Evolutionary conservation across 2,113 vertebrate species (phyloP).

Genomic region (Mola mola): DNA sequence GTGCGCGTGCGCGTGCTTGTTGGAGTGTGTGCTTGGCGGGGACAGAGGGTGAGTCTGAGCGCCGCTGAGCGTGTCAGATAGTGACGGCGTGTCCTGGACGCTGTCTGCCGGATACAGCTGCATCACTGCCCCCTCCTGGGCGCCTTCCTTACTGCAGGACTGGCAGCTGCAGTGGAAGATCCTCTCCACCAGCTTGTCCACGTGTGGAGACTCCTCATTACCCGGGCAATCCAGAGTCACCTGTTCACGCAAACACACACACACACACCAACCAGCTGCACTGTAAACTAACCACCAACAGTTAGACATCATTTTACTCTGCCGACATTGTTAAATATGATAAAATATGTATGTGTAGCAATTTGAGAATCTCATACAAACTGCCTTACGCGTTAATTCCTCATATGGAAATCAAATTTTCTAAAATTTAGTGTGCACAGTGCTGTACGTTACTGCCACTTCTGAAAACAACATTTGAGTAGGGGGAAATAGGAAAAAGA

Average conservation of each 20-base stretch:
- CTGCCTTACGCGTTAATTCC: too few relatives aligned
- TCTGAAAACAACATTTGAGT: too few relatives aligned
- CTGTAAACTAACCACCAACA: too few relatives aligned
- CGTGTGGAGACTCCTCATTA: conserved; percentile 87
- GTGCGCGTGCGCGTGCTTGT: conserved; percentile 63
- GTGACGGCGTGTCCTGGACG: conserved; percentile 73
- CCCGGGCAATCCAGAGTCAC: conserved; percentile 93
- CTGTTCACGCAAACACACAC: conserved; percentile 65
- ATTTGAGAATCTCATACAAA: too few relatives aligned
- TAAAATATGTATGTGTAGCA: too few relatives aligned
- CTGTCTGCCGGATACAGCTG: conserved; percentile 88
- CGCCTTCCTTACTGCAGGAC: conserved; percentile 92
- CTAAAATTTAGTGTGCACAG: too few relatives aligned
- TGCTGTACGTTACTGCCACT: too few relatives aligned
- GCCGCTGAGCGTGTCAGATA: conserved; percentile 64
- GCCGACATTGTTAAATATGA: too few relatives aligned
- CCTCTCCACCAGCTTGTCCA: conserved; percentile 97
- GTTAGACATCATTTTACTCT: too few relatives aligned
- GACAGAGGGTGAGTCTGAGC: conserved; percentile 56
- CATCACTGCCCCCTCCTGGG: conserved; percentile 90
- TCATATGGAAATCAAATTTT: too few relatives aligned
- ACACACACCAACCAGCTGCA: too few relatives aligned
- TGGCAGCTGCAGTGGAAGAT: conserved; percentile 97
- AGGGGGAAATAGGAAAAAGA: too few relatives aligned
- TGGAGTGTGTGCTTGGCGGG: conserved; percentile 63